Base-by-base conservation (phyloP, 2,888 invertebrate species). In the Neuroscelio doddi region DNA sequence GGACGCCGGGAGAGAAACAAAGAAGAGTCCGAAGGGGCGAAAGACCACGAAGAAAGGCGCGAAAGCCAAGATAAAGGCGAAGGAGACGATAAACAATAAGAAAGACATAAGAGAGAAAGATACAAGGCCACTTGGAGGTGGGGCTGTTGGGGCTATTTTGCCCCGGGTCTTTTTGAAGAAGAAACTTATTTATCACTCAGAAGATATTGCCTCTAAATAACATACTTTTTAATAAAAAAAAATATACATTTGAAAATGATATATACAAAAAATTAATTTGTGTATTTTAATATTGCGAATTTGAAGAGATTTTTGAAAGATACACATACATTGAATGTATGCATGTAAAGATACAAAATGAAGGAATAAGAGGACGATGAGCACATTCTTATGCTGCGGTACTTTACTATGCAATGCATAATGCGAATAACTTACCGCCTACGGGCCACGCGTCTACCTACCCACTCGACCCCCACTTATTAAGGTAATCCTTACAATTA, bases 401-500 rank as follows among this genome's bases (percentile, higher is more conserved):
- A 32, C 39, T 55, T 56, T 36, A 45, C 27, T 52, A 52, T 45
- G 46, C 51, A 63, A 21, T 49, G 44, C 57, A 64, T 57, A 64
- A 58, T 63, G 42, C 52, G 59, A 59, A 59, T 52, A 63, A 57
- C 47, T 57, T 46, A 49, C 46, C 49, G 62, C 62, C 70, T 51
- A 62, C 68, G 65, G 67, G 72, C 70, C 68, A 70, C 68, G 70
- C 59, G 68, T 65, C 68, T 34, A 45, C 32, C 61, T 47, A 47
- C 50, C 61, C 55, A 52, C 58, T 57, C 62, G 47, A 51, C 50
- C 49, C 57, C 56, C 58, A 30, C 64, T 76, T 74, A 76, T 75
- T 72, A 70, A 68, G 68, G 61, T 70, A 73, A 75, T 75, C 70
- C 73, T 72, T 72, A 71, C 72, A 74, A 76, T 75, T 74, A 77